Evolutionary conservation across 1,140 invertebrate genomes (phyloP).

Genomic region (Brachionus koreanus): DNA sequence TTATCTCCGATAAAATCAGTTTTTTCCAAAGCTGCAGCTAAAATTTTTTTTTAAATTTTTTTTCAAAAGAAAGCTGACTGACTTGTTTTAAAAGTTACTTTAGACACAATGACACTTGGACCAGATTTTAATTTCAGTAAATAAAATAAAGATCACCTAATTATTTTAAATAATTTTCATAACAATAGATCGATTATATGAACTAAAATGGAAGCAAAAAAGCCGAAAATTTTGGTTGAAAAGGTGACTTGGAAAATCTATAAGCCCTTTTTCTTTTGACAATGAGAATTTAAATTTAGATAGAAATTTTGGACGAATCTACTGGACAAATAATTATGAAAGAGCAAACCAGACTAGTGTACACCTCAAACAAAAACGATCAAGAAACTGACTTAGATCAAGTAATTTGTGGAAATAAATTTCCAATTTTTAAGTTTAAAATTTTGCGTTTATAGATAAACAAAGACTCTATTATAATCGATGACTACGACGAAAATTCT

Average conservation of each 20-base stretch:
- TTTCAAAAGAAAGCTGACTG: background rate
- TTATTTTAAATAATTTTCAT: background rate
- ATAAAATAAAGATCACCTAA: background rate
- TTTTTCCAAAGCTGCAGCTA: background rate
- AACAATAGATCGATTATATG: background rate
- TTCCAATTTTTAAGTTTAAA: background rate
- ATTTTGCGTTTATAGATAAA: background rate
- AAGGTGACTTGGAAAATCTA: background rate
- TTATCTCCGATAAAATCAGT: constrained; percentile 27
- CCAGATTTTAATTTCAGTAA: background rate
- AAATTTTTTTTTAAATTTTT: background rate
- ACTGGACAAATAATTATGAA: constrained; percentile 37
- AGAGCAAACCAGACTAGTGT: constrained; percentile 25
- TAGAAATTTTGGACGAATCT: constrained; percentile 42
- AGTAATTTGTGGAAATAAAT: background rate
- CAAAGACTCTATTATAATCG: constrained; percentile 1
- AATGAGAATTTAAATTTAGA: background rate
- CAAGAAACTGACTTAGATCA: background rate
- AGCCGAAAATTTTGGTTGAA: constrained; percentile 30
- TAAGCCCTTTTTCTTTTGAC: background rate
- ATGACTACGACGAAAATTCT: background rate
- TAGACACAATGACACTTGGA: background rate
- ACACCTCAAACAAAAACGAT: background rate
- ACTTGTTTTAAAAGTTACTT: background rate
- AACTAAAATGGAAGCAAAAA: constrained; percentile 1